Base-by-base conservation (phyloP, 2,797 vertebrate species). In the Erithacus rubecula region DNA sequence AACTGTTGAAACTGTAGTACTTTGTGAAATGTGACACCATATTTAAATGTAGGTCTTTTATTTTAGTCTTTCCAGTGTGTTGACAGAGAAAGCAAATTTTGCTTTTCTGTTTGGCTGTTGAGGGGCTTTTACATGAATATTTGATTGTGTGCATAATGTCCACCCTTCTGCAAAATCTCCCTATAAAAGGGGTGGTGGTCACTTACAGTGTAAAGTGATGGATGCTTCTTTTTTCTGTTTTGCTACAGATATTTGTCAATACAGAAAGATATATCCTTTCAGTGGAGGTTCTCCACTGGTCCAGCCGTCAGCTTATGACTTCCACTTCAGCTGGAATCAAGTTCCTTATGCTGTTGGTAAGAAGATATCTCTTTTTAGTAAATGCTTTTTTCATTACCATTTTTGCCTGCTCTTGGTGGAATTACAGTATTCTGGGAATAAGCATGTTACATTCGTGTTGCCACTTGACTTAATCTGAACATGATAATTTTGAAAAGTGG, bases 321-420 rank as follows among this genome's bases (percentile, higher is more conserved):
- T 99, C 97, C 98, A 99, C 96, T 99, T 99, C 97, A 99, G 99
- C 97, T 99, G 99, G 99, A 99, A 99, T 98, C 99, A 99, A 98
- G 99, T 99, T 98, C 99, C 99, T 59, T 99, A 98, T 21, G 98
- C 99, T 17, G 99, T 99, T 41, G 99, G 99, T 99, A 98, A 97
- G 98, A 97, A 96, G 84, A 87, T 32, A 27, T 1, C 41, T 74
- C 43, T n/a, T 86, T 34, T 53, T 21, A 44, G 26, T 49, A 24
- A 9, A 8, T 51, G 5, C 1, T 52, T 18, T 63, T 81, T 78
- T n/a, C 1, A 7, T 23, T 79, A 27, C 26, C 15, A 3, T 83
- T 83, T 82, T 70, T 15, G 9, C 30, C 62, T 64, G 29, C 51
- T 75, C 8, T 83, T 81, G 46, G 46, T n/a, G 39, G 58, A 92